Conservation (phyloP, 53 echinoderm and acorn worm species). For the Paelopatides confundens region DNA sequence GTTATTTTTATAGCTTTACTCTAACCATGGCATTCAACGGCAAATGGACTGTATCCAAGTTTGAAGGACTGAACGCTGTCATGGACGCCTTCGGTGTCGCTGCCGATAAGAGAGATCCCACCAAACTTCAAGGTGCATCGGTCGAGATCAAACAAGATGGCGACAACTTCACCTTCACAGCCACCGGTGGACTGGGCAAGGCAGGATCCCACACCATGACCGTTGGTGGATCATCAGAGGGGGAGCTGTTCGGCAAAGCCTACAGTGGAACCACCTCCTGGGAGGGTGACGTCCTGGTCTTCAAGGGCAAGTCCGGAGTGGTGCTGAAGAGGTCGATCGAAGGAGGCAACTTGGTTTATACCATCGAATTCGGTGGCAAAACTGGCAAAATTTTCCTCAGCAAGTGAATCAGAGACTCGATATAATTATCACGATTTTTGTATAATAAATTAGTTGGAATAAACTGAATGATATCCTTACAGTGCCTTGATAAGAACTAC, state of each 20-base stretch:
- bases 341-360: constrained; percentile 77
- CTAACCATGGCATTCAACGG: constrained; percentile 55
- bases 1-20: neutral
- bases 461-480: no score
- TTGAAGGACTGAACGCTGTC: constrained; percentile 58
- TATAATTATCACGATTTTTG: no score
- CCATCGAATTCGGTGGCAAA: constrained; percentile 69
- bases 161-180: constrained; percentile 50
- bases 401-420: constrained; percentile 8
- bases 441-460: no score
- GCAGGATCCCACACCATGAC: constrained; percentile 47
- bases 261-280: constrained; percentile 49
- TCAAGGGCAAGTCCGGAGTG: constrained; percentile 48
- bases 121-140: constrained; percentile 12
- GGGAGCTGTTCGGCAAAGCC: constrained; percentile 49
- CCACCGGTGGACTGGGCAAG: constrained; percentile 45
- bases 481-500: no score
- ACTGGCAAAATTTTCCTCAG: constrained; percentile 14
- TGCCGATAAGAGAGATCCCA: constrained; percentile 54
- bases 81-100: constrained; percentile 63
- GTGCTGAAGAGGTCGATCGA: constrained; percentile 72
- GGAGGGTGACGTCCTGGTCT: constrained; percentile 53
- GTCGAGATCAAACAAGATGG: constrained; percentile 56
- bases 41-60: constrained; percentile 55
- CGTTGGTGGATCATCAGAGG: constrained; percentile 56